Conservation (phyloP, 2,113 vertebrate species). For the Scortum barcoo region DNA sequence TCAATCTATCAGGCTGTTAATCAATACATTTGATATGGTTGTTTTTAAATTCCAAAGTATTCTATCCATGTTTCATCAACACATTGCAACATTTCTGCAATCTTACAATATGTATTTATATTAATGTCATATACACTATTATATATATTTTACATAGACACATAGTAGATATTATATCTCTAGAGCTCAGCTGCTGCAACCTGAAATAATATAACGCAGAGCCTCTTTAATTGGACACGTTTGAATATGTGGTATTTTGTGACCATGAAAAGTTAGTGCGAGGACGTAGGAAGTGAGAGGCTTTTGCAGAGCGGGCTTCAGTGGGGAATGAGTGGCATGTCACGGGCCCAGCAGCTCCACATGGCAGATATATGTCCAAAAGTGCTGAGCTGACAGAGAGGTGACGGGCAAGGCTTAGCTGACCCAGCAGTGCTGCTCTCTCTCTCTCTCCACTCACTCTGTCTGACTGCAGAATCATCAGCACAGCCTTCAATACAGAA, state of each 20-base stretch:
- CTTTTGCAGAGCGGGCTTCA: slow-evolving; percentile 17
- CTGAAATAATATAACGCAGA: background rate
- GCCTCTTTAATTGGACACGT: background rate
- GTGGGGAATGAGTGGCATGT: slow-evolving; percentile 61
- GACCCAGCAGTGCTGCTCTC: slow-evolving; percentile 77
- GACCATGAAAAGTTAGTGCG: background rate
- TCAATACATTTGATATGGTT: too few species aligned
- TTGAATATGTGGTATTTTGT: background rate
- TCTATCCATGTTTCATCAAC: too few species aligned
- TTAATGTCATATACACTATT: too few species aligned
- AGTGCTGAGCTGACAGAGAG: slow-evolving; percentile 78
- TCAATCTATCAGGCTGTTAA: too few species aligned
- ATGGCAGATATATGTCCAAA: slow-evolving; percentile 75
- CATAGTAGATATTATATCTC: background rate
- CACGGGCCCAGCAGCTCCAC: slow-evolving; percentile 51
- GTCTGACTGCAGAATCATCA: slow-evolving; percentile 74
- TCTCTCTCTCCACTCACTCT: slow-evolving; percentile 38
- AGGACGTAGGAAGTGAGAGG: slow-evolving; percentile 11
- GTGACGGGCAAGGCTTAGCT: slow-evolving; percentile 76
- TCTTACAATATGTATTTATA: too few species aligned
- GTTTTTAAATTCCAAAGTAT: too few species aligned
- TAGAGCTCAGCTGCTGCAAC: background rate
- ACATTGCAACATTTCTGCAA: too few species aligned
- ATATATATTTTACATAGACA: too few species aligned
- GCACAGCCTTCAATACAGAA: slow-evolving; percentile 58